Evolutionary conservation across 2,113 vertebrate genomes (phyloP).

Genomic region (Cyprinodon tularosa): DNA sequence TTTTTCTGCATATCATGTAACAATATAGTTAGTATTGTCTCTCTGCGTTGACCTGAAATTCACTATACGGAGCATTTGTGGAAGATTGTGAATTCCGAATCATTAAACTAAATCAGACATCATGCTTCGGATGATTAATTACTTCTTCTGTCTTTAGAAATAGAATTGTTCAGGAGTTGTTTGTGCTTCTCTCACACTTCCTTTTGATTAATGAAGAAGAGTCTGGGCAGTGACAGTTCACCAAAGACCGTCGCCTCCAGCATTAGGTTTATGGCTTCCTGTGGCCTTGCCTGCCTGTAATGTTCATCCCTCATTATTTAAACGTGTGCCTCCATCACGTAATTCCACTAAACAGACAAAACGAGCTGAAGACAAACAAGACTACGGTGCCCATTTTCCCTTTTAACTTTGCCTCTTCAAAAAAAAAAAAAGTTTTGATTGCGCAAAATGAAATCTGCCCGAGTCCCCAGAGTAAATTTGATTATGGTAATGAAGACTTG

Average conservation of each 20-base stretch:
- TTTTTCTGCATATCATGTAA: background rate
- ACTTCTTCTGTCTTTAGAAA: conserved; percentile 10
- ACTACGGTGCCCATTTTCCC: conserved; percentile 51
- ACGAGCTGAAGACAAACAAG: conserved; percentile 38
- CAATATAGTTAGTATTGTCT: background rate
- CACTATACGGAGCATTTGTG: background rate
- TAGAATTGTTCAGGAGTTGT: conserved; percentile 26
- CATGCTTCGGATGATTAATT: conserved; percentile 26
- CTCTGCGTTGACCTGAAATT: background rate
- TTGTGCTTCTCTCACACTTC: conserved; percentile 33
- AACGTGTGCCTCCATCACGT: conserved; percentile 54
- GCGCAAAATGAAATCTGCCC: conserved; percentile 51
- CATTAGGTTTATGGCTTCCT: conserved; percentile 69
- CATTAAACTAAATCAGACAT: background rate
- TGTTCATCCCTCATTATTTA: conserved; percentile 46
- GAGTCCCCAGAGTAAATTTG: conserved; percentile 66
- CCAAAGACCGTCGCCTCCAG: conserved; percentile 57
- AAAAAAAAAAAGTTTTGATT: conserved; percentile 43
- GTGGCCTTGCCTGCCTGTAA: conserved; percentile 59
- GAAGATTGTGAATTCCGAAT: conserved; percentile 3
- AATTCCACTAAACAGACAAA: conserved; percentile 46
- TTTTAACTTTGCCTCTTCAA: conserved; percentile 48
- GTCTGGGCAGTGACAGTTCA: conserved; percentile 63
- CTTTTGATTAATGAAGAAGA: conserved; percentile 74
- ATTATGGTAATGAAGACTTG: conserved; percentile 78